Evolutionary conservation across 2,888 invertebrate species (phyloP), one percentile per base, ranked within the genome.

Genomic region (Heteromurus nitidus): DNA sequence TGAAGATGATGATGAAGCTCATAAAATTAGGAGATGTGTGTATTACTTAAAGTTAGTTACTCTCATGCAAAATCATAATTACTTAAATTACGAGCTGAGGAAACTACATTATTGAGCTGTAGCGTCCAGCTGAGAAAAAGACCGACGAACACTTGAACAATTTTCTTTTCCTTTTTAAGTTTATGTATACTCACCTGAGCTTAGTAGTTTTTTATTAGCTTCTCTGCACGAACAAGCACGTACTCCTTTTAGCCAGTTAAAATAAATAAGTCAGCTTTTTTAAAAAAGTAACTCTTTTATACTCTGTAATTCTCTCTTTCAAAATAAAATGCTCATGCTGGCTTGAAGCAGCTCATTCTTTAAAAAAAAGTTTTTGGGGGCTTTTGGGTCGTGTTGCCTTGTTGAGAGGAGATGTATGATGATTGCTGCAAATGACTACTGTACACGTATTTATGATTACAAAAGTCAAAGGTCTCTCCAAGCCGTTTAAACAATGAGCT

Each of bases 1-100:
- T 65, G 70, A 31, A n/a, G 28, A 9, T 9, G 36, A 36, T 13
- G 13, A 5, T 13, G 13, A 9, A 67, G 75, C 47, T 55, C 64
- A 69, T 82, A 76, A 75, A 64, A 75, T 30, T 30, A 62, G 55
- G 24, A 16, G 18, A 18, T 62, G 62, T 62, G 62, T 62, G 26
- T 62, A 31, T 62, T 30, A 30, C 3, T 55, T 3, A 13, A 24
- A 55, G 20, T 55, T 22, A 22, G 20, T 20, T 55, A 22, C 55
- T 55, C 55, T 80, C 84, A 84, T 84, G 84, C 84, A 73, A 84
- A 84, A 84, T 83, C 70, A 77, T 84, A 84, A 84, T 84, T 84
- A 83, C 79, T 83, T 81, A 81, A 84, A 80, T 83, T 84, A 79
- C 77, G 72, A 80, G 65, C 80, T 80, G 80, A 80, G 50, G 80